phyloP scores from a whole-genome alignment of 2,888 invertebrate genomes.

The Lasioglossum lativentre region DNA sequence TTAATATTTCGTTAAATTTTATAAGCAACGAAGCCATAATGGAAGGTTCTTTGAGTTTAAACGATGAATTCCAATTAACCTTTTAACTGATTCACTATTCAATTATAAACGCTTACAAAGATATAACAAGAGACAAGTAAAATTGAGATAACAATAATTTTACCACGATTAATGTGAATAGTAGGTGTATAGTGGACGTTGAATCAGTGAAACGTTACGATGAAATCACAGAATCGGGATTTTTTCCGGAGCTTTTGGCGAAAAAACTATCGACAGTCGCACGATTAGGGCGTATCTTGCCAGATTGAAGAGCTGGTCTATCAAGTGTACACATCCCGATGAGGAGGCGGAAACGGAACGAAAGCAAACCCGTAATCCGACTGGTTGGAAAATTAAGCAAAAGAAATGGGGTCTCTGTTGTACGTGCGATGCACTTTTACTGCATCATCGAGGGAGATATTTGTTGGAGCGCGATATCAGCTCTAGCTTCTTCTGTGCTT shows the following conservation, averaged over 20 bases:
- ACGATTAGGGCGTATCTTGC: slow-evolving; percentile 34
- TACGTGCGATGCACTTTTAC: slow-evolving; percentile 73
- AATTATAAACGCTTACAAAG: not conserved
- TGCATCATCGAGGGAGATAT: slow-evolving; percentile 65
- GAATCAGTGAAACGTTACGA: not conserved
- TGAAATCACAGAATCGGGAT: not conserved
- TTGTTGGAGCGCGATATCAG: slow-evolving; percentile 61
- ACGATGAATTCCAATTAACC: not conserved
- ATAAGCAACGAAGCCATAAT: no score
- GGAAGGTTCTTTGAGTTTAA: not conserved
- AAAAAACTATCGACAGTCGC: slow-evolving; percentile 20
- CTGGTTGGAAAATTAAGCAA: slow-evolving; percentile 68
- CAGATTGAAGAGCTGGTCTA: slow-evolving; percentile 17
- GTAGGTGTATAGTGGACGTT: no score
- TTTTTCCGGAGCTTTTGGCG: not conserved
- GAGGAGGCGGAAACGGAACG: slow-evolving; percentile 11
- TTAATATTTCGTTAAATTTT: not conserved
- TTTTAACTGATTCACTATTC: not conserved
- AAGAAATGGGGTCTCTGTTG: slow-evolving; percentile 63
- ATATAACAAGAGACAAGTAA: not conserved
- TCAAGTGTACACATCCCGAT: slow-evolving; percentile 15
- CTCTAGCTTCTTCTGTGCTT: slow-evolving; percentile 58
- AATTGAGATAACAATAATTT: no score
- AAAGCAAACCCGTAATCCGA: slow-evolving; percentile 54
- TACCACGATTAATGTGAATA: not conserved